A percentile compares a stretch with the other conserved stretches of the same genome.
Evolutionary conservation across 2,888 invertebrate species (phyloP).

Genomic region (Notodonta ziczac): DNA sequence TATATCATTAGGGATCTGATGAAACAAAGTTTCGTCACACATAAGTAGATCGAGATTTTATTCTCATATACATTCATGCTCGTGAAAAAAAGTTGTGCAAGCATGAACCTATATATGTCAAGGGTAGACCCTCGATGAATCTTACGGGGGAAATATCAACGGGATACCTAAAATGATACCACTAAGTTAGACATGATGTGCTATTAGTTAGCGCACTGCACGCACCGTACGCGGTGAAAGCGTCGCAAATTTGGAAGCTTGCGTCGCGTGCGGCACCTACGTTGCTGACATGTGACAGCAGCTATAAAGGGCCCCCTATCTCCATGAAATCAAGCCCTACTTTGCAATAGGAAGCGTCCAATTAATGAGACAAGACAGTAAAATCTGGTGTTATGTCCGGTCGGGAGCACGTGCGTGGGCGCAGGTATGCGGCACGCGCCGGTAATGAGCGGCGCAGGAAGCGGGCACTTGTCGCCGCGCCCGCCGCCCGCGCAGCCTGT

Average conservation of each 20-base stretch:
- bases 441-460: conserved; percentile 38
- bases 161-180: too few relatives aligned
- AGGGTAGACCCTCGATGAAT: too few relatives aligned
- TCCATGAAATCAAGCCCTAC: conserved; percentile 3
- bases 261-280: too few relatives aligned
- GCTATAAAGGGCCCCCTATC: too few relatives aligned
- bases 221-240: too few relatives aligned
- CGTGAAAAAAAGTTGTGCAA: too few relatives aligned
- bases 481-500: conserved; percentile 9
- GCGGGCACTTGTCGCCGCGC: conserved; percentile 39
- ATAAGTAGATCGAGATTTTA: not conserved
- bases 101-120: too few relatives aligned
- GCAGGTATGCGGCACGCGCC: conserved; percentile 44
- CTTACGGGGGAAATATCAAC: too few relatives aligned
- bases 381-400: conserved; percentile 27
- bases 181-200: too few relatives aligned
- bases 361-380: conserved; percentile 44
- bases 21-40: not conserved
- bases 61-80: not conserved
- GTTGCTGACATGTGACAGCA: too few relatives aligned
- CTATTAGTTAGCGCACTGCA: too few relatives aligned
- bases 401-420: conserved; percentile 39
- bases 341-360: conserved; percentile 31
- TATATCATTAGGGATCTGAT: not conserved
- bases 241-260: too few relatives aligned